Percentiles rank a stretch among this genome's conserved stretches.
Conservation (phyloP, 2,888 invertebrate genomes). For the Eustalomyia histrio region DNA sequence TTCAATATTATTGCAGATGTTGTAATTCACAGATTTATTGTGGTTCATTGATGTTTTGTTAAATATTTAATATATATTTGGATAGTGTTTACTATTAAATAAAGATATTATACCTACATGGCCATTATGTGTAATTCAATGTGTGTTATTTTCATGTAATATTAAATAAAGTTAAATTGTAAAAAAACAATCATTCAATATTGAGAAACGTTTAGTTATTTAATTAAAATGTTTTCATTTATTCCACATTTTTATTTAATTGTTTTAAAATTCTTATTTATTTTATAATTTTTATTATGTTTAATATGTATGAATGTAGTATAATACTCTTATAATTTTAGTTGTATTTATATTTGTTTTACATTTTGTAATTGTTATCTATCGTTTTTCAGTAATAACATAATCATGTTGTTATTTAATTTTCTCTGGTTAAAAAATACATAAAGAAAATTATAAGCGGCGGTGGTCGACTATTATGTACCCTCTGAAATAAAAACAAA, state of each 20-base stretch:
- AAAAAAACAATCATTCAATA: too few relatives aligned
- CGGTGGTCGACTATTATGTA: too few relatives aligned
- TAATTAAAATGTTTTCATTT: too few relatives aligned
- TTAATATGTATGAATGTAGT: too few relatives aligned
- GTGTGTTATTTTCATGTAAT: too few relatives aligned
- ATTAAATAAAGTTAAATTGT: too few relatives aligned
- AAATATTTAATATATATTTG: constrained; percentile 62
- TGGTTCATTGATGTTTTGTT: constrained; percentile 59
- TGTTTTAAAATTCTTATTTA: background rate
- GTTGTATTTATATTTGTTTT: constrained; percentile 11
- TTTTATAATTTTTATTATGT: background rate
- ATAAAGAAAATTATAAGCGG: background rate
- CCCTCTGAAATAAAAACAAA: too few relatives aligned
- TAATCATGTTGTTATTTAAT: constrained; percentile 8
- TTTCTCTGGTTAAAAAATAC: constrained; percentile 1
- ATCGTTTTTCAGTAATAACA: constrained; percentile 8
- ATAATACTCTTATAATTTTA: background rate
- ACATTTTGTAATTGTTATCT: constrained; percentile 14
- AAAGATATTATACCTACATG: constrained; percentile 39
- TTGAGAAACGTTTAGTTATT: too few relatives aligned
- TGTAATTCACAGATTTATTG: constrained; percentile 64
- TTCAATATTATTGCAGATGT: constrained; percentile 62
- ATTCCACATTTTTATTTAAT: background rate
- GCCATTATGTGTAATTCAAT: too few relatives aligned
- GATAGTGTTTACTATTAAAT: constrained; percentile 53